These are phyloP conservation scores for Mormoops blainvillei DNA, from an alignment of 2,113 vertebrate genomes.

Conservation along the genomic window DNA sequence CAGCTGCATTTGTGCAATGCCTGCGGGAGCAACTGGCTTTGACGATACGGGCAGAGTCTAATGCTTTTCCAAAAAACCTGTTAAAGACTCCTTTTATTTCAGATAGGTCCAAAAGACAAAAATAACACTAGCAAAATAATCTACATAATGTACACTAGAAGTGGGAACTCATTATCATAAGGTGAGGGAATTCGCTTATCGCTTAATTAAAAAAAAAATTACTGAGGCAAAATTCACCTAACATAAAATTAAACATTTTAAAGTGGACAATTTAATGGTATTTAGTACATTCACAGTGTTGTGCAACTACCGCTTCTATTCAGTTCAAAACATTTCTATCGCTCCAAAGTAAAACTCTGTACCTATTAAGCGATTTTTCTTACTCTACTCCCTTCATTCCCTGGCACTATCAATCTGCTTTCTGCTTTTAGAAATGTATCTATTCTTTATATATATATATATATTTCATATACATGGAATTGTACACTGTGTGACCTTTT, in stretches of 20 bases:
- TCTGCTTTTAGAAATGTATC: neutral
- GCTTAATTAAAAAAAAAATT: neutral
- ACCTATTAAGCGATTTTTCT: neutral
- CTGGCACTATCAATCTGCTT: neutral
- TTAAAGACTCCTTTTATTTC: neutral
- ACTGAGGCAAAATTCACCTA: neutral
- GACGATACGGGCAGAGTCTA: neutral
- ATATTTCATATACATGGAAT: neutral
- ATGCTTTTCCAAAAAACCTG: neutral
- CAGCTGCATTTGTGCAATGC: neutral
- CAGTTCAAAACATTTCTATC: neutral
- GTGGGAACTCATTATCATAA: neutral
- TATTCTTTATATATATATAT: neutral
- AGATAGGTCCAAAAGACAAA: neutral
- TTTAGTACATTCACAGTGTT: neutral
- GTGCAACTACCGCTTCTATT: neutral
- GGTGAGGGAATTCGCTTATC: neutral
- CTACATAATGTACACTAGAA: neutral
- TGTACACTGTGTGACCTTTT: neutral
- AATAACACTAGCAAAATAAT: neutral
- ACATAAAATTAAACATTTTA: neutral
- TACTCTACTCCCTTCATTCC: rapidly evolving
- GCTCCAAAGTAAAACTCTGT: neutral
- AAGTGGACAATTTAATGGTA: neutral
- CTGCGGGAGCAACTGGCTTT: neutral